Conservation (phyloP, 2,113 vertebrate genomes). For the Herpailurus yagouaroundi region DNA sequence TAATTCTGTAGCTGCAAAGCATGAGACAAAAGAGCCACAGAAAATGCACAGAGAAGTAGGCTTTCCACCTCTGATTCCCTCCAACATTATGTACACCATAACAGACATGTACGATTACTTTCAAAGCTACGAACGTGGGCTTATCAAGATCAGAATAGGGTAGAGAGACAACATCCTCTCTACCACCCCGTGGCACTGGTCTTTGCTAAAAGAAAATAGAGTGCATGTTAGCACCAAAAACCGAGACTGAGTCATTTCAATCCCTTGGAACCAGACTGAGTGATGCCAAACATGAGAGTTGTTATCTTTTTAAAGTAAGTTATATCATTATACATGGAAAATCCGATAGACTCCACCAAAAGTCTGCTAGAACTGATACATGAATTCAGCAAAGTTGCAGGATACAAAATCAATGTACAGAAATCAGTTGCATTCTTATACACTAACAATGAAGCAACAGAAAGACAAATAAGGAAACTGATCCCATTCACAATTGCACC, state of each 20-base stretch:
- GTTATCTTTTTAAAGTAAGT: not conserved
- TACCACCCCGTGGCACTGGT: not conserved
- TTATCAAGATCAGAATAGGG: conserved; percentile 43
- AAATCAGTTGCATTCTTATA: too few species aligned
- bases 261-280: not conserved
- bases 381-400: too few species aligned
- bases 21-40: conserved; percentile 10
- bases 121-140: conserved; percentile 27
- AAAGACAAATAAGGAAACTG: too few species aligned
- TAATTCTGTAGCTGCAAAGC: conserved; percentile 34
- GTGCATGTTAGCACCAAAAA: not conserved
- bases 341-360: too few species aligned
- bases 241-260: not conserved
- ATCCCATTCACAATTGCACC: too few species aligned
- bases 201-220: not conserved
- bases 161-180: conserved; percentile 3
- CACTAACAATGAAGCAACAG: too few species aligned
- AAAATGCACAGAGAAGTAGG: not conserved
- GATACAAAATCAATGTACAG: too few species aligned
- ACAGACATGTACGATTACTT: conserved; percentile 31
- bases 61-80: not conserved
- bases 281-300: not conserved
- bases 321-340: not conserved
- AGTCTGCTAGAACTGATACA: too few species aligned
- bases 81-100: not conserved